Conservation (phyloP, 92 coral and sea anemone genomes). For the Epizoanthus rinbou region DNA sequence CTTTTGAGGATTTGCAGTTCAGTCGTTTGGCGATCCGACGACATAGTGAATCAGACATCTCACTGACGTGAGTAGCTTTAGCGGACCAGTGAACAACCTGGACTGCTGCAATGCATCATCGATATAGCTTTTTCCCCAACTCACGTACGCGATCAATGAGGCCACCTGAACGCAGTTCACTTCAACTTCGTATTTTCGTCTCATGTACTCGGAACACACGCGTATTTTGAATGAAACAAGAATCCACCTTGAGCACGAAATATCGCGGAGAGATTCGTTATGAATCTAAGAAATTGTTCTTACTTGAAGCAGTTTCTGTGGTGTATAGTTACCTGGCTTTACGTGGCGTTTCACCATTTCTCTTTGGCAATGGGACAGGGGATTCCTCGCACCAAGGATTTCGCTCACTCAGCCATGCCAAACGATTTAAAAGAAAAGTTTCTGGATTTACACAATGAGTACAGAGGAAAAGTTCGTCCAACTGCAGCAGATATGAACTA, state of each 20-base stretch:
- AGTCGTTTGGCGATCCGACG: too few relatives aligned
- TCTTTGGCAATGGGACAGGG: slow-evolving; percentile 26
- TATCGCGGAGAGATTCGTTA: not conserved
- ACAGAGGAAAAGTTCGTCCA: slow-evolving; percentile 37
- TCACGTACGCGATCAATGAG: too few relatives aligned
- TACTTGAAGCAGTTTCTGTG: not conserved
- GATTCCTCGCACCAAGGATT: slow-evolving; percentile 32
- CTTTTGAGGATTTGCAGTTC: too few relatives aligned
- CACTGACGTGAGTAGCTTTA: too few relatives aligned
- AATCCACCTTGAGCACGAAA: not conserved
- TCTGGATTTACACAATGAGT: slow-evolving; percentile 45
- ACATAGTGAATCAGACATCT: too few relatives aligned
- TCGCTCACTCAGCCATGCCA: slow-evolving; percentile 33
- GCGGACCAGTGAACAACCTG: too few relatives aligned
- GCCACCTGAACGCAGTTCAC: too few relatives aligned
- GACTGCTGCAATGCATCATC: too few relatives aligned
- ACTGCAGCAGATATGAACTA: slow-evolving; percentile 55
- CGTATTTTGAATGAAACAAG: too few relatives aligned
- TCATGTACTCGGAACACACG: too few relatives aligned
- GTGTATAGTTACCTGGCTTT: not conserved
- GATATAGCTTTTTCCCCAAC: too few relatives aligned
- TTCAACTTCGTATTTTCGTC: too few relatives aligned
- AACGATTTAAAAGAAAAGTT: slow-evolving; percentile 33
- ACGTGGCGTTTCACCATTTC: not conserved
- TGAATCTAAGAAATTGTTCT: not conserved